These are phyloP conservation scores for Manis crassicaudata DNA, from an alignment of 2,797 vertebrate species.

Conservation along the genomic window DNA sequence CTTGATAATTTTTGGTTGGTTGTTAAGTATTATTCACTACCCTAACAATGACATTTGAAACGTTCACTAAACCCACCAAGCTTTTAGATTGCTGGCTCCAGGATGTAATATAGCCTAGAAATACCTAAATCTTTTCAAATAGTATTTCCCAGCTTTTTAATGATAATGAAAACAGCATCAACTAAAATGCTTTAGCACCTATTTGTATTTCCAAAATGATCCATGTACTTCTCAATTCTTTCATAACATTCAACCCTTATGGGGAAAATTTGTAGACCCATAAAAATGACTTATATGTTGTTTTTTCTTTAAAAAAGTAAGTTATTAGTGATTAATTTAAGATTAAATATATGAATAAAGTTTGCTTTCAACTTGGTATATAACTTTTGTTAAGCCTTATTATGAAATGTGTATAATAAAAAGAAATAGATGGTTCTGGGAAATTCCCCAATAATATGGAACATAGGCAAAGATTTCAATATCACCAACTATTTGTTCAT, in stretches of 20 bases:
- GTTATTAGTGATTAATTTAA: background rate
- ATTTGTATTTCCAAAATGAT: background rate
- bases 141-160: background rate
- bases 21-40: background rate
- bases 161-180: background rate
- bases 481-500: background rate
- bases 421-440: background rate
- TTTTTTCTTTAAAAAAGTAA: background rate
- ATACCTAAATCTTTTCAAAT: background rate
- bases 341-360: background rate
- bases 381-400: background rate
- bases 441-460: background rate
- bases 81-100: background rate
- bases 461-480: background rate
- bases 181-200: background rate
- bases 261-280: background rate
- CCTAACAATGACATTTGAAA: conserved; percentile 6
- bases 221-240: background rate
- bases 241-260: background rate
- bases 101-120: background rate
- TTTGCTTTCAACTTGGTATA: background rate
- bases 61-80: background rate
- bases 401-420: background rate
- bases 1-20: background rate
- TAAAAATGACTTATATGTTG: background rate